Percentiles rank a stretch among this genome's conserved stretches.
These are phyloP conservation scores for Microcebus griseorufus DNA, from an alignment of 2,113 vertebrate species.

Conservation along the genomic window DNA sequence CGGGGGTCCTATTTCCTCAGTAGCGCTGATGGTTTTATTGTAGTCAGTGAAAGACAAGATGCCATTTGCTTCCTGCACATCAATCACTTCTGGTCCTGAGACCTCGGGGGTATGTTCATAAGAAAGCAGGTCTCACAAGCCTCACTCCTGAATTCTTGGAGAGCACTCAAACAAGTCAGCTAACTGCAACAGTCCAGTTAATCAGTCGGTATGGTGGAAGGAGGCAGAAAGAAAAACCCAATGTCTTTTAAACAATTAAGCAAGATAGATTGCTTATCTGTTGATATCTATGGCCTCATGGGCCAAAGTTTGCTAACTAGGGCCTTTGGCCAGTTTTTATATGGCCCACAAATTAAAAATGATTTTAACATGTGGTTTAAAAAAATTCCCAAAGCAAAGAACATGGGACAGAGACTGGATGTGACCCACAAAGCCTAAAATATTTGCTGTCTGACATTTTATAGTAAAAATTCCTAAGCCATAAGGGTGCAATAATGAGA, in stretches of 20 bases:
- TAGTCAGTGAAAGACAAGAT: constrained; percentile 74
- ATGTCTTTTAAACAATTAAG: constrained; percentile 28
- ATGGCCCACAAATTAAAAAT: not conserved
- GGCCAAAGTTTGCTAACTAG: not conserved
- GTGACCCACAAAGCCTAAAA: not conserved
- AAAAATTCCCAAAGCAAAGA: not conserved
- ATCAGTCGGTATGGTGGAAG: constrained; percentile 1
- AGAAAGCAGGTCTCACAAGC: constrained; percentile 62
- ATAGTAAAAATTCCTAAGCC: not conserved
- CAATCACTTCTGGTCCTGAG: constrained; percentile 68
- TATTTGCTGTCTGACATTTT: not conserved
- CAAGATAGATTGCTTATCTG: not conserved
- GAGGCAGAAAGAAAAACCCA: not conserved
- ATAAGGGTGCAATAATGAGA: not conserved
- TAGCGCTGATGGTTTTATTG: constrained; percentile 50
- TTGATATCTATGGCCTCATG: not conserved
- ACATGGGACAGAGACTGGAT: not conserved
- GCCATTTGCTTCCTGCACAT: constrained; percentile 79
- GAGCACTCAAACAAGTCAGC: constrained; percentile 33
- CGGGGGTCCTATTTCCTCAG: constrained; percentile 59
- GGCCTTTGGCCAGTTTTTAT: not conserved
- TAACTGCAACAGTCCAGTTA: constrained; percentile 4
- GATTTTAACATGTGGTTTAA: not conserved
- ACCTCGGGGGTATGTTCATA: constrained; percentile 66
- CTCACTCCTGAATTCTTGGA: constrained; percentile 36